Evolutionary conservation across 2,113 vertebrate genomes (phyloP), one percentile per base, ranked within the genome.

Genomic region (Stegastes partitus): DNA sequence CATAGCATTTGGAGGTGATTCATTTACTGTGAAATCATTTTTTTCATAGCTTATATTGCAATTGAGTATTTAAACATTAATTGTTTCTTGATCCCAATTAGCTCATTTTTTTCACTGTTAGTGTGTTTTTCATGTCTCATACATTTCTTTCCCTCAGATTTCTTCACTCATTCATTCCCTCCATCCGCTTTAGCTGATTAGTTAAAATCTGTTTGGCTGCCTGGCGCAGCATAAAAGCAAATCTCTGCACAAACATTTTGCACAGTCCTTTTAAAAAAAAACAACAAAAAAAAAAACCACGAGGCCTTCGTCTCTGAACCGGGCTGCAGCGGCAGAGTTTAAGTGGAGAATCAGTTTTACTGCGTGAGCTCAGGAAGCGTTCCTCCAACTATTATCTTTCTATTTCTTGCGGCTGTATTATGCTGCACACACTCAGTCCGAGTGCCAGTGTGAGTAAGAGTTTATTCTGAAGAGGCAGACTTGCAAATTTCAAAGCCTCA

Each of bases 161-260:
- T 18, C 14, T 25, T 58, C 0, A 2, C 1, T 51, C 4, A 8
- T 68, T 63, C 23, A 42, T 57, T 74, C 39, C 42, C n/a, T 11
- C 42, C 39, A 18, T 5, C 49, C 44, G 51, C 42, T 76, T 78
- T 19, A 67, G 68, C 69, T 81, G 50, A 83, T 66, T 68, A 25
- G 23, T 51, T 39, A 16, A 49, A 84, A 72, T 74, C 49, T 47
- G 28, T 68, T 81, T 63, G 61, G 53, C 61, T 44, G 23, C 18
- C 23, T 44, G 19, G n/a, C 44, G 23, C 10, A 63, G 34, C 62
- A 53, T 42, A 12, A 81, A 73, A 62, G 37, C 49, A 65, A 56
- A 51, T 54, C 37, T 55, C 51, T 65, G 62, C 76, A 72, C 55
- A 72, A 74, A 56, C 74, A 72, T 49, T 71, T 83, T 54, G 42